Evolutionary conservation across 2,888 invertebrate species (phyloP).

Genomic region (Cephus nigrinus): DNA sequence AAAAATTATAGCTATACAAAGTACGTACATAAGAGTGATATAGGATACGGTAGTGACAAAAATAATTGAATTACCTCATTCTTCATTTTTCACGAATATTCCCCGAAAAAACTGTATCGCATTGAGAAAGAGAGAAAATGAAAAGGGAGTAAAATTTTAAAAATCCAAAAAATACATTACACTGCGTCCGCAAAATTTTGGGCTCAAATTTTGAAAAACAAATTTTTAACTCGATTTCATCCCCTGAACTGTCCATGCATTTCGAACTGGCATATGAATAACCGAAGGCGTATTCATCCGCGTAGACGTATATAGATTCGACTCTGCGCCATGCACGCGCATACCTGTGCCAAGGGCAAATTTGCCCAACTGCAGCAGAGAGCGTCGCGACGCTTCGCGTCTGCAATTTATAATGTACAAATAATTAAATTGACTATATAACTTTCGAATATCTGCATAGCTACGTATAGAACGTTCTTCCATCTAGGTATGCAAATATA

Average conservation of each 20-base stretch:
- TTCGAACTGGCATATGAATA: not conserved
- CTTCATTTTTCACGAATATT: too few relatives aligned
- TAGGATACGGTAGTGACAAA: too few relatives aligned
- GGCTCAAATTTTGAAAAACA: too few relatives aligned
- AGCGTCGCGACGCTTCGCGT: not conserved
- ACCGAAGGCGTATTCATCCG: not conserved
- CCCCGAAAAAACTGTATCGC: too few relatives aligned
- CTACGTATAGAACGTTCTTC: not conserved
- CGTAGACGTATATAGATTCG: not conserved
- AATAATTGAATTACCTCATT: too few relatives aligned
- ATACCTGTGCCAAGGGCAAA: not conserved
- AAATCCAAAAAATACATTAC: too few relatives aligned
- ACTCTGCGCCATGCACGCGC: not conserved
- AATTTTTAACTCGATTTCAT: too few relatives aligned
- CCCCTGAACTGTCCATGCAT: not conserved
- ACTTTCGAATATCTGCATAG: not conserved
- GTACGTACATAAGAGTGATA: too few relatives aligned
- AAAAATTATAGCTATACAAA: too few relatives aligned
- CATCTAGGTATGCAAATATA: not conserved
- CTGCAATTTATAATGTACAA: not conserved
- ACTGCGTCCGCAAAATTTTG: too few relatives aligned
- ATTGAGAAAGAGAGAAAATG: not conserved
- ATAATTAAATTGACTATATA: not conserved
- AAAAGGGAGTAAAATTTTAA: not conserved
- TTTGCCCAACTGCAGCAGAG: not conserved